phyloP scores from a whole-genome alignment of 1,140 invertebrate genomes.

The Tetraneura akinire region DNA sequence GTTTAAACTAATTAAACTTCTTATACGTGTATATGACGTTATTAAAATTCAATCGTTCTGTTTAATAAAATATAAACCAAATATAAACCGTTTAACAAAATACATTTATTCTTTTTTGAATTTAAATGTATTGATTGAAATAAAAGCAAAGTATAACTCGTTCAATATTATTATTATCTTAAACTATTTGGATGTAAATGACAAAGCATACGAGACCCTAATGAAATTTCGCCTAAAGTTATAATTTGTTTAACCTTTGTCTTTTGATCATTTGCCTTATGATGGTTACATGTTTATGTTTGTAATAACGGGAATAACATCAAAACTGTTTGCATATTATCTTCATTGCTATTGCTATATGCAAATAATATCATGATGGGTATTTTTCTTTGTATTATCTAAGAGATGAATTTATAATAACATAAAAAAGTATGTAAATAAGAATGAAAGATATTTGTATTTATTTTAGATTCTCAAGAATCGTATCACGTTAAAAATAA shows the following conservation, averaged over 20 bases:
- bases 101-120: no score
- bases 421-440: slow-evolving; percentile 26
- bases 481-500: no score
- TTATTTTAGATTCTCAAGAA: no score
- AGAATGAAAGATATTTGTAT: slow-evolving; percentile 9
- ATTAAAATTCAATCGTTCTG: no score
- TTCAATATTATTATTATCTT: not conserved
- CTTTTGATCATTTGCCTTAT: not conserved
- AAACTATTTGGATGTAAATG: not conserved
- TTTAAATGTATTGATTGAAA: no score
- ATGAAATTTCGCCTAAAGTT: not conserved
- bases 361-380: slow-evolving; percentile 17
- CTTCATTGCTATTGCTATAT: not conserved
- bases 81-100: no score
- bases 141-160: no score
- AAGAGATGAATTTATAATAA: slow-evolving; percentile 22
- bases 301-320: not conserved
- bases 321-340: not conserved
- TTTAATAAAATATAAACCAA: no score
- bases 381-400: slow-evolving; percentile 21
- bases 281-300: not conserved
- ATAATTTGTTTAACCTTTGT: slow-evolving; percentile 1
- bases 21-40: no score
- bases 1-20: no score
- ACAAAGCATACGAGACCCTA: not conserved